phyloP scores from a whole-genome alignment of 2,888 invertebrate species.

The Lumbricus terrestris region DNA sequence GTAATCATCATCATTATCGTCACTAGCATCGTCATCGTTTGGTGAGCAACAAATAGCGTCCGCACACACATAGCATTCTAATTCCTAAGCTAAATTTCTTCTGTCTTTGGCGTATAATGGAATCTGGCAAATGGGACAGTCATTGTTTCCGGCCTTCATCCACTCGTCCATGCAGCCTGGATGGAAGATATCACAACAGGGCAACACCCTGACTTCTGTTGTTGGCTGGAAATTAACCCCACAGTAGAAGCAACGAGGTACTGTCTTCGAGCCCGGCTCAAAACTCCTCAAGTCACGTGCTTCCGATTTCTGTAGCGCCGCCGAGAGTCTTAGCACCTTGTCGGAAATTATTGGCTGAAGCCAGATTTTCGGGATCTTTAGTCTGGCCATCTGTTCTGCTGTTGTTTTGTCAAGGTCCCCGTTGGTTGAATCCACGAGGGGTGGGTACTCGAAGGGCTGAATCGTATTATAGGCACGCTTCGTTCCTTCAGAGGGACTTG shows the following conservation, averaged over 20 bases:
- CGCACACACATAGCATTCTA: no score
- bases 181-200: neutral
- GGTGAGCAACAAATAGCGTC: neutral
- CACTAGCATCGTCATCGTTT: neutral
- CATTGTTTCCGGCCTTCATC: neutral
- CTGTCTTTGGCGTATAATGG: no score
- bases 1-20: no score
- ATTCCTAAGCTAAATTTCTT: no score
- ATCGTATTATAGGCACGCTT: neutral
- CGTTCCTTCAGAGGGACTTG: neutral
- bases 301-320: neutral
- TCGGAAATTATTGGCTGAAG: neutral
- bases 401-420: neutral
- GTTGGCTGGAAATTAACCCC: neutral
- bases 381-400: neutral
- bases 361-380: neutral
- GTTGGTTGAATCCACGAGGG: neutral
- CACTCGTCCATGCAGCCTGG: neutral
- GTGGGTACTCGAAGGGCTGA: neutral
- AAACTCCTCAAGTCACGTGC: neutral
- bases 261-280: neutral
- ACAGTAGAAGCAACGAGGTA: neutral
- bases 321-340: neutral
- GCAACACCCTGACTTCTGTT: neutral
- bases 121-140: neutral